Base-by-base conservation (phyloP, 2,113 vertebrate species). In the Aptenodytes patagonicus region DNA sequence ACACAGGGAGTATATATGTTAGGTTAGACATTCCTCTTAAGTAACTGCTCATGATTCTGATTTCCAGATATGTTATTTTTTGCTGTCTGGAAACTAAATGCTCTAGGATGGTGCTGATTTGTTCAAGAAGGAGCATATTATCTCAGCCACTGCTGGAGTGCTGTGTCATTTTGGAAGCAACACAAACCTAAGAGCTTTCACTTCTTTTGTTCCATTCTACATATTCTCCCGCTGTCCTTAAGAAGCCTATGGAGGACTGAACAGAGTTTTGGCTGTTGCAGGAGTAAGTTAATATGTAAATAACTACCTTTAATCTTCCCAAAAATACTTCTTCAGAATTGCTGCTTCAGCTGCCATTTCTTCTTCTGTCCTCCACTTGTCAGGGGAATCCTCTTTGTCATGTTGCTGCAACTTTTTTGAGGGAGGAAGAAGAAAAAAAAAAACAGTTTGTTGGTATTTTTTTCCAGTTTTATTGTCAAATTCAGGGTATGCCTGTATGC, bases 301-400 rank as follows among this genome's bases (percentile, higher is more conserved):
- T 11, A 5, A 15, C 92, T 95, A 98, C 97, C 97, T 92, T 38
- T 91, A 93, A n/a, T 11, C 54, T 94, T 98, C 98, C 83, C 97
- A 91, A 15, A 99, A 98, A 86, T 98, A 98, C 54, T 84, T 96
- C 58, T 96, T 97, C 49, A 99, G 96, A 21, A 90, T 91, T 20
- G 96, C 94, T 9, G 99, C 99, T 93, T 99, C 99, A 8, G 97
- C 96, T 16, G 95, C 98, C 99, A 99, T 99, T 77, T 99, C 98
- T 61, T 98, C 98, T 84, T 99, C 98, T 2, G 98, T 98, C 94
- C 98, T 98, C 99, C 98, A 99, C 51, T 92, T 94, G 65, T 95
- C 94, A 7, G 98, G 95, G 15, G 96, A 55, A 69, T 98, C 98
- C 26, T 98, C 96, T 78, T 95, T 97, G 95, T 99, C 99, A 0